Evolutionary conservation across 1,140 invertebrate genomes (phyloP), one percentile per base, ranked within the genome.

Genomic region (Nephotettix cincticeps): DNA sequence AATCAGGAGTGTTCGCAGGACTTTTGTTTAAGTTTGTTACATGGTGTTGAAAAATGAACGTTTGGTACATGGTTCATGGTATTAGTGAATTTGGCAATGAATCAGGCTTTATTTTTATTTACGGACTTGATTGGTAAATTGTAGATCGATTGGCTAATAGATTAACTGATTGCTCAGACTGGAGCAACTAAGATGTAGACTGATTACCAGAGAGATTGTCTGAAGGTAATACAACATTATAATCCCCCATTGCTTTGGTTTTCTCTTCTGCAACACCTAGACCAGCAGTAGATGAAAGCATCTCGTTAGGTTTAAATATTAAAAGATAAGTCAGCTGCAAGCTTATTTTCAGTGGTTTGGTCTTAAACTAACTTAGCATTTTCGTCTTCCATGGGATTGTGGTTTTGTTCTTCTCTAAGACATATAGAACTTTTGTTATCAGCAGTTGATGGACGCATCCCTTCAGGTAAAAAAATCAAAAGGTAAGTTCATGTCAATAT

Each of bases 391-490:
- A 28, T n/a, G 13, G 9, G 19, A 30, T 61, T n/a, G 6, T 17
- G 4, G 27, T 23, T n/a, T 28, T 23, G 21, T 23, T 28, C 14
- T 27, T 61, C 28, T 27, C 19, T 4, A n/a, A 23, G 56, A 11
- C 9, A 9, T 61, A 61, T 3, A 23, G 9, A 14, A 61, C 11
- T 25, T 6, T 61, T 17, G 21, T 29, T 19, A 43, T 14, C 36
- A 21, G 65, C 14, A 45, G 19, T 68, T n/a, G 25, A 47, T 29
- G 63, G n/a, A 36, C 17, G 28, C 32, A 65, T 32, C 6, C 45
- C 25, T 36, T 21, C 4, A 43, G 19, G 30, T 27, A 67, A 21
- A 68, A n/a, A 45, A 11, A 68, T 68, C 65, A 68, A 45, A 68
- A 29, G 65, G 32, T 21, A 65, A 19, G n/a, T 68, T 36, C 25